Conservation (phyloP, 2,888 invertebrate species). For the Rhagonycha lutea region DNA sequence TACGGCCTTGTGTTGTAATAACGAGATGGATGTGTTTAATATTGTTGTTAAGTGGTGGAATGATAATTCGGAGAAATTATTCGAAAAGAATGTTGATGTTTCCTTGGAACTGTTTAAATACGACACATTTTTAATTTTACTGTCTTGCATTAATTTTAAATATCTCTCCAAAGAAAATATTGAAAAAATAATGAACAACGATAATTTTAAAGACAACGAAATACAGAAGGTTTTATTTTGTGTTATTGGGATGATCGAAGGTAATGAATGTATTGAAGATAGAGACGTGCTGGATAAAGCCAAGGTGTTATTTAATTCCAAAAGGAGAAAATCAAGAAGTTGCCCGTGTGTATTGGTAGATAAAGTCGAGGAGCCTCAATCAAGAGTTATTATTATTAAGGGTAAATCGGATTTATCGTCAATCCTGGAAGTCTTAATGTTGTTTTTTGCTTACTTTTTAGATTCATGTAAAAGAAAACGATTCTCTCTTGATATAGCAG, state of each 20-base stretch:
- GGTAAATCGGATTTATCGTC: not conserved
- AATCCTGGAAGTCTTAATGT: not conserved
- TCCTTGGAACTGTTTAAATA: conserved; percentile 3
- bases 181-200: conserved; percentile 43
- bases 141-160: conserved; percentile 48
- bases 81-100: not conserved
- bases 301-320: conserved; percentile 4
- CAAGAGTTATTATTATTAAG: not conserved
- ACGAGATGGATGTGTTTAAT: conserved; percentile 50
- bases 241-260: conserved; percentile 34
- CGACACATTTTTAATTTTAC: conserved; percentile 39
- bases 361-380: not conserved
- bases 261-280: conserved; percentile 21
- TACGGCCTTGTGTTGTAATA: conserved; percentile 41
- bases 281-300: conserved; percentile 25
- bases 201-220: conserved; percentile 39
- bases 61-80: conserved; percentile 37
- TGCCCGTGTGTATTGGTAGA: conserved; percentile 14
- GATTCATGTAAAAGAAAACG: conserved; percentile 35
- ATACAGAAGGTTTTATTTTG: conserved; percentile 41
- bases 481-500: conserved; percentile 28
- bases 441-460: not conserved
- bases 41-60: conserved; percentile 51
- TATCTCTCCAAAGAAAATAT: conserved; percentile 38
- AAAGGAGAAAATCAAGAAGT: conserved; percentile 10